These are phyloP conservation scores for Copidosoma aretas DNA, from an alignment of 2,888 invertebrate genomes.

Conservation along the genomic window DNA sequence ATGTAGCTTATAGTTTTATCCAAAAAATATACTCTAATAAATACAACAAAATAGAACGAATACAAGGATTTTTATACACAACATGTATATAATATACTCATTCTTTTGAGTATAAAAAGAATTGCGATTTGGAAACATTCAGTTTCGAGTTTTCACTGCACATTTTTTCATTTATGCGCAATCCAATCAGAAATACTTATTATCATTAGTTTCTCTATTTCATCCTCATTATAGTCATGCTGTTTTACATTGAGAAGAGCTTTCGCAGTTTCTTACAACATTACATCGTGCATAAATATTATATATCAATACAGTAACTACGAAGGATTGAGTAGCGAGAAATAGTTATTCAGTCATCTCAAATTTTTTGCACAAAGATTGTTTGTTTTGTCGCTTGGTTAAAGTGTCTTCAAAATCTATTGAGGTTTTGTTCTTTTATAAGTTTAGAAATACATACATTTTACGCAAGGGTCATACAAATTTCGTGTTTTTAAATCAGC, in stretches of 20 bases:
- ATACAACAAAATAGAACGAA: too few species aligned
- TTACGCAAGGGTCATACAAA: too few species aligned
- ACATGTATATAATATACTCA: too few species aligned
- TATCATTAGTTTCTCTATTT: slow-evolving; percentile 19
- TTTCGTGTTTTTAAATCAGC: background rate
- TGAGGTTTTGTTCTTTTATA: background rate
- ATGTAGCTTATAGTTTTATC: background rate
- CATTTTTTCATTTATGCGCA: too few species aligned
- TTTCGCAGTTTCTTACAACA: slow-evolving; percentile 31
- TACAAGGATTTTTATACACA: too few species aligned
- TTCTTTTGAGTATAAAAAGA: too few species aligned
- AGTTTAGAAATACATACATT: too few species aligned
- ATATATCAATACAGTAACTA: slow-evolving; percentile 35
- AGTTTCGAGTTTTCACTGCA: too few species aligned
- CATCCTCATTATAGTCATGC: slow-evolving; percentile 18
- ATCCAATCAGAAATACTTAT: background rate
- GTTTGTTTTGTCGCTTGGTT: background rate
- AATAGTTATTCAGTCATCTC: slow-evolving; percentile 28
- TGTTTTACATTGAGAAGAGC: slow-evolving; percentile 34
- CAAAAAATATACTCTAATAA: background rate
- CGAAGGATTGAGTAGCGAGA: slow-evolving; percentile 37
- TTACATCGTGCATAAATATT: slow-evolving; percentile 20
- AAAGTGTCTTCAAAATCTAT: background rate
- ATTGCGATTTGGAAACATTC: too few species aligned
- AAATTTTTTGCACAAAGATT: slow-evolving; percentile 5